phyloP scores from a whole-genome alignment of 2,113 vertebrate species.

The Alligator mississippiensis region DNA sequence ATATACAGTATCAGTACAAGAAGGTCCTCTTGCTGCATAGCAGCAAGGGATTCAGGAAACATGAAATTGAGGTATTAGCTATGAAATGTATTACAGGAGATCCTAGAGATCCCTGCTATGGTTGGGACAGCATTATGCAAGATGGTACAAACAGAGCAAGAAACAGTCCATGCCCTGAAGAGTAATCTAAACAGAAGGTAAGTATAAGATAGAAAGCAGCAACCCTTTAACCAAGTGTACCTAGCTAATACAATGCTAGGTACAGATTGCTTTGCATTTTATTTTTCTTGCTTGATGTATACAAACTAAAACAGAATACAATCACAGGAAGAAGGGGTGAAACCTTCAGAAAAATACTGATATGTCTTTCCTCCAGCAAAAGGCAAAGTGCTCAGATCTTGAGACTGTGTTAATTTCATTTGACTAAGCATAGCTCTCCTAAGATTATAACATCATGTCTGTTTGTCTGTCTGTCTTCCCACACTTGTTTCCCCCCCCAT shows the following conservation, averaged over 20 bases:
- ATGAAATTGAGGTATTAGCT: constrained; percentile 62
- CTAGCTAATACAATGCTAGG: not conserved
- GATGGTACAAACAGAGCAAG: not conserved
- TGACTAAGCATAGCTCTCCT: not conserved
- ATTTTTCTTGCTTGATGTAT: not conserved
- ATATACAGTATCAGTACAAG: constrained; percentile 53
- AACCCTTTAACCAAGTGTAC: too few relatives aligned
- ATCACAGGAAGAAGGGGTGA: not conserved
- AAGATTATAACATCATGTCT: not conserved
- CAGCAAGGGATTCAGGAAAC: constrained; percentile 49
- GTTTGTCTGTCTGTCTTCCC: not conserved
- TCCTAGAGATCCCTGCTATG: constrained; percentile 33
- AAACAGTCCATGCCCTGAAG: not conserved
- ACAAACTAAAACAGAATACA: not conserved
- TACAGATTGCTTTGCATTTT: not conserved
- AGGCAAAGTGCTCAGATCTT: not conserved
- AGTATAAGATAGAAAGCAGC: not conserved
- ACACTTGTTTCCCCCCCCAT: not conserved
- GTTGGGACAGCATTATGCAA: constrained; percentile 29
- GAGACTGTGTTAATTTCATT: not conserved
- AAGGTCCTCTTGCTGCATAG: constrained; percentile 25
- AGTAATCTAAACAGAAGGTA: not conserved
- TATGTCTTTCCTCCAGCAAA: not conserved
- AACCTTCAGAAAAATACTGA: not conserved
- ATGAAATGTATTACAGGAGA: constrained; percentile 55